Evolutionary conservation across 2,797 vertebrate species (phyloP).

Genomic region (Myotis pilosus): DNA sequence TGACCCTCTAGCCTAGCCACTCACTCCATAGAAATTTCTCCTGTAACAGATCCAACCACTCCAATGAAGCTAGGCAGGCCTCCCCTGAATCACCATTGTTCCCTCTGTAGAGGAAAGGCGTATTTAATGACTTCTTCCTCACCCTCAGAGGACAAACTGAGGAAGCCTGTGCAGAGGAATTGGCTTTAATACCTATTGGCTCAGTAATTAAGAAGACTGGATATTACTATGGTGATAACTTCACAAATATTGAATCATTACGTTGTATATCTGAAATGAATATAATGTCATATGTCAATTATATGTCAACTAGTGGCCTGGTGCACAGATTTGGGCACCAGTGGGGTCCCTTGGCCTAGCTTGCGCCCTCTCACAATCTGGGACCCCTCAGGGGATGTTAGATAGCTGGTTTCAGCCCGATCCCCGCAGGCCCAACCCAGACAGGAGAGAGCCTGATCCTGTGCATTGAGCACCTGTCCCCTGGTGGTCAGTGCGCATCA

Average conservation of each 20-base stretch:
- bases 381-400: too few relatives aligned
- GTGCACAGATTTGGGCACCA: too few relatives aligned
- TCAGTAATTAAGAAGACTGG: neutral
- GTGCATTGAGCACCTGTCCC: too few relatives aligned
- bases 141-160: neutral
- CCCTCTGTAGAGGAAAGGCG: neutral
- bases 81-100: too few relatives aligned
- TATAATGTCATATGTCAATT: neutral
- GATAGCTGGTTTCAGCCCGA: too few relatives aligned
- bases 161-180: neutral
- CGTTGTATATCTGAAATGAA: neutral
- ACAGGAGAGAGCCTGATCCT: too few relatives aligned
- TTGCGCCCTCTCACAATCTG: too few relatives aligned
- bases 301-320: neutral
- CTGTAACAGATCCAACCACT: neutral
- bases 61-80: neutral
- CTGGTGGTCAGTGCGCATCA: too few relatives aligned
- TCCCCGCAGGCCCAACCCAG: too few relatives aligned
- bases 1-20: neutral
- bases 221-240: neutral
- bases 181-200: neutral
- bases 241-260: neutral
- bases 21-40: neutral
- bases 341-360: too few relatives aligned
- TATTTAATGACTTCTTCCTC: neutral